Conservation (phyloP, 2,888 invertebrate genomes). For the Chrysotoxum bicinctum region DNA sequence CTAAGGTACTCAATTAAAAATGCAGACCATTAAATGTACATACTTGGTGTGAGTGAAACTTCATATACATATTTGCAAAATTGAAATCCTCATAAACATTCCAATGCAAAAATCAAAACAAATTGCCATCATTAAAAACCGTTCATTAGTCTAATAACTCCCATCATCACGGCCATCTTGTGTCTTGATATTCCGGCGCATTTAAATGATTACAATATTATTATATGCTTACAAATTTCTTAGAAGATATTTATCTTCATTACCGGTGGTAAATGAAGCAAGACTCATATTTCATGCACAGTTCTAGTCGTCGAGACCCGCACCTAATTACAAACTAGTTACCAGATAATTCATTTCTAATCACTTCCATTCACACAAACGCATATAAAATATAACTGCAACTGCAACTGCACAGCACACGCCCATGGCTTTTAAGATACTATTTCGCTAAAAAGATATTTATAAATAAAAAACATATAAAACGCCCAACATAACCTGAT, state of each 20-base stretch:
- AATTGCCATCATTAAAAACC: background rate
- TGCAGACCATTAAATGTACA: too few relatives aligned
- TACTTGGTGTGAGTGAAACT: too few relatives aligned
- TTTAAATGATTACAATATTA: slow-evolving; percentile 18
- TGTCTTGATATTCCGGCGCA: background rate
- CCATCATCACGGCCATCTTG: background rate
- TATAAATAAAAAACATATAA: background rate
- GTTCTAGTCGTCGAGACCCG: background rate
- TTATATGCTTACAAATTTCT: slow-evolving; percentile 26
- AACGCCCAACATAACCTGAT: slow-evolving; percentile 47
- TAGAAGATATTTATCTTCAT: slow-evolving; percentile 50
- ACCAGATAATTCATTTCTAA: slow-evolving; percentile 65
- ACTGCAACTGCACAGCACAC: slow-evolving; percentile 28
- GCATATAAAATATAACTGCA: slow-evolving; percentile 4
- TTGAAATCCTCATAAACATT: background rate
- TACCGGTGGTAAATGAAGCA: background rate
- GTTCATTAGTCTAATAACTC: slow-evolving; percentile 14
- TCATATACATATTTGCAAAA: background rate
- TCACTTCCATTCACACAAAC: slow-evolving; percentile 44
- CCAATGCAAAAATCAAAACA: background rate
- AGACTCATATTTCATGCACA: slow-evolving; percentile 5
- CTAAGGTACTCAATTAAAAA: too few relatives aligned
- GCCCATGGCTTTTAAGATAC: slow-evolving; percentile 59
- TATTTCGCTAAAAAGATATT: slow-evolving; percentile 9
- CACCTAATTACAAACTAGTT: slow-evolving; percentile 37